phyloP scores from a whole-genome alignment of 2,797 vertebrate species.

The Protosalanx chinensis region DNA sequence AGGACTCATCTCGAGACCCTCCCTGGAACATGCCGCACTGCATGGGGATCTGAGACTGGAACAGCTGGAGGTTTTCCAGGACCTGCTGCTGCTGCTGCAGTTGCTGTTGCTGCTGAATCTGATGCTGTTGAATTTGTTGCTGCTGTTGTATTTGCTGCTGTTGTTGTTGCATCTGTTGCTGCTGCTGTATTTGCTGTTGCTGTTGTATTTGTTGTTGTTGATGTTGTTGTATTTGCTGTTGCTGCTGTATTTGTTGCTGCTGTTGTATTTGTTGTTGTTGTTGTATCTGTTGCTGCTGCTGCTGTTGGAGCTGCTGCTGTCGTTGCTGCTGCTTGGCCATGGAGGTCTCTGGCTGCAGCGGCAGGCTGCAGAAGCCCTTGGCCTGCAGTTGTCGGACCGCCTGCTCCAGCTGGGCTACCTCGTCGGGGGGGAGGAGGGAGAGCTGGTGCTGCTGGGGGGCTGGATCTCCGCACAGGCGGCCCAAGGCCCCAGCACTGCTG shows the following conservation, averaged over 20 bases:
- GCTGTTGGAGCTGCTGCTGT: constrained; percentile 79
- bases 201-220: constrained; percentile 41
- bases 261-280: constrained; percentile 65
- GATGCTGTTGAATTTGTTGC: constrained; percentile 37
- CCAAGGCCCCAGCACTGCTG: constrained; percentile 68
- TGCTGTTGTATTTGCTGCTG: constrained; percentile 66
- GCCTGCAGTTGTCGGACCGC: constrained; percentile 93
- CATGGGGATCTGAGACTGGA: constrained; percentile 87
- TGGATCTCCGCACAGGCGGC: constrained; percentile 80
- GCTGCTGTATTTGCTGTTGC: constrained; percentile 76
- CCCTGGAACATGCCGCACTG: constrained; percentile 86
- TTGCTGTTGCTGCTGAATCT: constrained; percentile 60
- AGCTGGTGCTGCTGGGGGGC: constrained; percentile 79
- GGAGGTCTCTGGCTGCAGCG: constrained; percentile 86
- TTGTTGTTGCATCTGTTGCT: constrained; percentile 71
- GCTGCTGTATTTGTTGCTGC: constrained; percentile 75
- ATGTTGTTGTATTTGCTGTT: constrained; percentile 33
- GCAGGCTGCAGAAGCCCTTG: constrained; percentile 82
- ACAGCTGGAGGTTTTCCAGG: constrained; percentile 76
- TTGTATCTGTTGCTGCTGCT: constrained; percentile 73
- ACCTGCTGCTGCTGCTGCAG: constrained; percentile 65
- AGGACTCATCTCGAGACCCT: constrained; percentile 72
- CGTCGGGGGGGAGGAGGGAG: constrained; percentile 81
- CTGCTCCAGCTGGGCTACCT: constrained; percentile 89
- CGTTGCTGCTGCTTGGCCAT: constrained; percentile 78